Evolutionary conservation across 2,797 vertebrate genomes (phyloP).

Genomic region (Neosilurus mollespiculum): DNA sequence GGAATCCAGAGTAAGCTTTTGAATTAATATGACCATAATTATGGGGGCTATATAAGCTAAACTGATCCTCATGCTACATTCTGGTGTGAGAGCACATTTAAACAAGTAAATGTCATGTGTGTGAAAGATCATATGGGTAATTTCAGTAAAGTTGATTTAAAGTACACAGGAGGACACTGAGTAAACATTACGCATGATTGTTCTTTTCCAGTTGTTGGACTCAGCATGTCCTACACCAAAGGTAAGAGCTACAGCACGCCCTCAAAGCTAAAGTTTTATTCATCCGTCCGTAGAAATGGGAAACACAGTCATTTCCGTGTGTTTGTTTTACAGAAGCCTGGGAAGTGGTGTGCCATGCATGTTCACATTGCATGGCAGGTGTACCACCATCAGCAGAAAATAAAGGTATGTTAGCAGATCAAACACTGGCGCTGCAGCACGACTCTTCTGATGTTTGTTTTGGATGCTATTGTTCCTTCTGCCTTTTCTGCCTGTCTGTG

Average conservation of each 20-base stretch:
- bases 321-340: conserved; percentile 83
- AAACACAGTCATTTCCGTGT: background rate
- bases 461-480: conserved; percentile 4
- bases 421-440: conserved; percentile 18
- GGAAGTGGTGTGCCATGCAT: conserved; percentile 99
- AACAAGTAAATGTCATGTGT: background rate
- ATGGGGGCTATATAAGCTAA: background rate
- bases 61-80: background rate
- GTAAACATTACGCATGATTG: background rate
- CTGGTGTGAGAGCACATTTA: no score
- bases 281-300: conserved; percentile 6
- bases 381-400: conserved; percentile 98
- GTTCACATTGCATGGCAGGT: conserved; percentile 99
- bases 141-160: background rate
- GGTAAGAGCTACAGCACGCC: conserved; percentile 76
- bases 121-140: background rate
- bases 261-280: background rate
- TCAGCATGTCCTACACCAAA: conserved; percentile 95
- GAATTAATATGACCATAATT: conserved; percentile 6
- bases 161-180: background rate
- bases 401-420: conserved; percentile 84
- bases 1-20: conserved; percentile 88
- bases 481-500: conserved; percentile 20
- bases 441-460: conserved; percentile 28
- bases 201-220: conserved; percentile 86